Base-by-base conservation (phyloP, 2,888 invertebrate species). In the Anoncus sp. region DNA sequence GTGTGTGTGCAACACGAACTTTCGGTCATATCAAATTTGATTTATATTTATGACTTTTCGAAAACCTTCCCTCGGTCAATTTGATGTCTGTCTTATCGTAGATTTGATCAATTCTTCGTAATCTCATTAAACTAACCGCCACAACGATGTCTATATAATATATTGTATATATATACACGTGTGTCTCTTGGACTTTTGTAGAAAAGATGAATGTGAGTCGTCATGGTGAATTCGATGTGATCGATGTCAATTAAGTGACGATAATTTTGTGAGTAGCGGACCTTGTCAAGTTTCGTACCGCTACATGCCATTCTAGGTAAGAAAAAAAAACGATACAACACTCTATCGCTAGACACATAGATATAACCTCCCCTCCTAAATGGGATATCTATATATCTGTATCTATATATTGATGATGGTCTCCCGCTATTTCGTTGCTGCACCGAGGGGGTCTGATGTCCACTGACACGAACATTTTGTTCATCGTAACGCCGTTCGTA, bases 401-500 rank as follows among this genome's bases (percentile, higher is more conserved):
- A n/a, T n/a, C n/a, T n/a, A n/a, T n/a, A n/a, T n/a, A n/a, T n/a
- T n/a, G n/a, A n/a, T n/a, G n/a, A 35, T 20, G 22, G 47, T 62
- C 55, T 62, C 62, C 43, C 24, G 63, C 57, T 69, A 77, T 73
- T 55, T 49, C 70, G 20, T n/a, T 31, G 27, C 66, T 62, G 67
- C 77, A 75, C 75, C 76, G 65, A 75, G 85, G 85, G 85, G 84
- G 84, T 86, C 86, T 83, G 82, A 83, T 82, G 83, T 82, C 80
- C 81, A 80, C 82, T 83, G 83, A 85, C 85, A 80, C 75, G 82
- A 83, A 84, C 83, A 84, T 88, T 87, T 85, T 83, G 85, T 87
- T 85, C 84, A 83, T 83, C 82, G 79, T 74, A 70, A 77, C 35
- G 57, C 16, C 45, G 38, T 40, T 51, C 65, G 9, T n/a, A 51